Evolutionary conservation across 2,888 invertebrate species (phyloP), one percentile per base, ranked within the genome.

Genomic region (Molanna angustata): DNA sequence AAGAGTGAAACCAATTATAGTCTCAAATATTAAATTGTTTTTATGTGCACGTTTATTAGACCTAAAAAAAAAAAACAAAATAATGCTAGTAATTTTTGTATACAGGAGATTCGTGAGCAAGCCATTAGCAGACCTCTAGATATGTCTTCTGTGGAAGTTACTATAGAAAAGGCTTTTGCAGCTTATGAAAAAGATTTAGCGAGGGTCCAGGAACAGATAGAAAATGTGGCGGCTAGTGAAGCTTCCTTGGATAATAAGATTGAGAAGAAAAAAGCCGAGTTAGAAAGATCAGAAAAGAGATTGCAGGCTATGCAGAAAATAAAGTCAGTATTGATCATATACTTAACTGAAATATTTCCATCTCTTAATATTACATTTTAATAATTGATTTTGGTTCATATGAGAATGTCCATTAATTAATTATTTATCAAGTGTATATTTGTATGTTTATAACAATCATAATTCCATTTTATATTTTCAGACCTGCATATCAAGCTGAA

Each of bases 401-500:
- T n/a, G n/a, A n/a, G n/a, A n/a, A n/a, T n/a, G n/a, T n/a, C n/a
- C n/a, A n/a, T n/a, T n/a, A n/a, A n/a, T n/a, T n/a, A n/a, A 16
- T 18, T 40, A n/a, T 42, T 13, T 21, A 20, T 11, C n/a, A 11
- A 27, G 27, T 27, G 4, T 11, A 27, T 27, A 27, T 27, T 7
- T 4, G 4, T 27, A 27, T 27, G 4, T 7, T 27, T 4, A 27
- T 27, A 27, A 27, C 11, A 4, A 27, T 7, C 27, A 7, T 27
- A 7, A 4, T 4, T 35, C 13, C 35, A 4, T 35, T 13, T 13
- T 7, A 18, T 20, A 31, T 52, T 63, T 62, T 48, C 64, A 88
- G 91, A 45, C 98, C 98, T 1, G 96, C 95, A 0, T 98, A 96
- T 69, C 87, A 97, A 80, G 94, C 95, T 63, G 98, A 99, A 70